These are phyloP conservation scores for Melanostigma gelatinosum DNA, from an alignment of 2,113 vertebrate species.

Conservation along the genomic window DNA sequence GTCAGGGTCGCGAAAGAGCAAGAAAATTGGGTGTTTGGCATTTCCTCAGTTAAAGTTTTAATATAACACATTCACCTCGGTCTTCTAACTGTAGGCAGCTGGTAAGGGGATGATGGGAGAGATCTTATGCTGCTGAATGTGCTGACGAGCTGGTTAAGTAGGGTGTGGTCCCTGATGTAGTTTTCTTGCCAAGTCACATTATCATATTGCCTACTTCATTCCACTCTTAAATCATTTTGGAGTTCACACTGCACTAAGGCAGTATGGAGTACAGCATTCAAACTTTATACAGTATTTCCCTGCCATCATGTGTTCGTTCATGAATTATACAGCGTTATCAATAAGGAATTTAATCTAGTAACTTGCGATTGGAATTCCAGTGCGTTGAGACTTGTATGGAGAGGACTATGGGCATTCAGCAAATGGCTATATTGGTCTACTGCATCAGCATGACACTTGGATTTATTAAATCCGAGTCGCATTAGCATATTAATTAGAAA, in stretches of 20 bases:
- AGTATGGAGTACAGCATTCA: not conserved
- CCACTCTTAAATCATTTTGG: constrained; percentile 32
- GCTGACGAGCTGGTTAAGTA: constrained; percentile 66
- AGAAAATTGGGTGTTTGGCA: not conserved
- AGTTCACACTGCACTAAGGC: constrained; percentile 21
- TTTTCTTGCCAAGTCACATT: constrained; percentile 63
- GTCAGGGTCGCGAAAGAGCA: not conserved
- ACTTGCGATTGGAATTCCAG: constrained; percentile 22
- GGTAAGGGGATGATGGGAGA: constrained; percentile 9
- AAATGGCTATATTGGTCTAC: constrained; percentile 25
- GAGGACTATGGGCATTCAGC: constrained; percentile 3
- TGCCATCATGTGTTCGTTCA: constrained; percentile 6
- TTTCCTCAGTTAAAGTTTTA: not conserved
- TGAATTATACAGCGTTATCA: constrained; percentile 2
- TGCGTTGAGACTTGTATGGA: constrained; percentile 4
- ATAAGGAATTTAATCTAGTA: constrained; percentile 6
- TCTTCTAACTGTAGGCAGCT: not conserved
- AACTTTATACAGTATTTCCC: not conserved
- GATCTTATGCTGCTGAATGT: constrained; percentile 56
- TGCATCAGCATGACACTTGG: constrained; percentile 54
- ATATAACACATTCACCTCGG: not conserved
- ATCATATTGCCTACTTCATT: constrained; percentile 46
- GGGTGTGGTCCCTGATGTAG: constrained; percentile 69
- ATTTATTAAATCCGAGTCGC: constrained; percentile 70
- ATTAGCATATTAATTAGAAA: constrained; percentile 70